These are phyloP conservation scores for Baccha elongata DNA, from an alignment of 2,888 invertebrate genomes.

Conservation along the genomic window DNA sequence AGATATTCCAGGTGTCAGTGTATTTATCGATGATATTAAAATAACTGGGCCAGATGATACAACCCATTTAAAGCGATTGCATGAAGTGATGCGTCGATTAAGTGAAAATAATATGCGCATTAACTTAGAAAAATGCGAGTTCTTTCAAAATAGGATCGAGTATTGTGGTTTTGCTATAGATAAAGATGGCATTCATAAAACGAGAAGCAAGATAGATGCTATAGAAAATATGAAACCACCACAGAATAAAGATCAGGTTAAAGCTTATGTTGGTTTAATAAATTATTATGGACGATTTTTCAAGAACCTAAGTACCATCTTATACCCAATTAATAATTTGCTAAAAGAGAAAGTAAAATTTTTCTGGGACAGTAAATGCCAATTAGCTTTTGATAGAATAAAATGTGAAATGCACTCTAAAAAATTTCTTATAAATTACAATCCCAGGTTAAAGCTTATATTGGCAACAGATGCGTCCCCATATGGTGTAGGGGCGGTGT, in stretches of 20 bases:
- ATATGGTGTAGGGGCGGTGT: too few species aligned
- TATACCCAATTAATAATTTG: conserved; percentile 12
- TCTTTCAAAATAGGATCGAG: conserved; percentile 4
- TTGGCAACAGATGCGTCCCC: too few species aligned
- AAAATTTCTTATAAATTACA: too few species aligned
- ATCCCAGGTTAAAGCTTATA: too few species aligned
- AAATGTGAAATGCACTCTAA: too few species aligned
- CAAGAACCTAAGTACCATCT: too few species aligned
- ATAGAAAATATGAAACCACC: conserved; percentile 9
- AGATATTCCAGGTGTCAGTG: conserved; percentile 75
- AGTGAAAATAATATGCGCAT: background rate
- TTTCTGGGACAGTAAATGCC: too few species aligned
- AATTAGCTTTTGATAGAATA: background rate
- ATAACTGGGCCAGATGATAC: conserved; percentile 23
- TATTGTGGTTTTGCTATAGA: conserved; percentile 10
- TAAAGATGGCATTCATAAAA: conserved; percentile 18
- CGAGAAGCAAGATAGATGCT: conserved; percentile 4
- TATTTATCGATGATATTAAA: conserved; percentile 66
- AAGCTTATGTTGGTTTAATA: conserved; percentile 3
- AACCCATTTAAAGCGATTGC: background rate
- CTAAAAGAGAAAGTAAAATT: background rate
- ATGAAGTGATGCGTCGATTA: conserved; percentile 5
- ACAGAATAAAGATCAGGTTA: background rate
- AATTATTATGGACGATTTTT: conserved; percentile 10
- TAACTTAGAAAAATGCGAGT: conserved; percentile 2